phyloP scores from a whole-genome alignment of 1,140 invertebrate species.

The Colletes latitarsis region DNA sequence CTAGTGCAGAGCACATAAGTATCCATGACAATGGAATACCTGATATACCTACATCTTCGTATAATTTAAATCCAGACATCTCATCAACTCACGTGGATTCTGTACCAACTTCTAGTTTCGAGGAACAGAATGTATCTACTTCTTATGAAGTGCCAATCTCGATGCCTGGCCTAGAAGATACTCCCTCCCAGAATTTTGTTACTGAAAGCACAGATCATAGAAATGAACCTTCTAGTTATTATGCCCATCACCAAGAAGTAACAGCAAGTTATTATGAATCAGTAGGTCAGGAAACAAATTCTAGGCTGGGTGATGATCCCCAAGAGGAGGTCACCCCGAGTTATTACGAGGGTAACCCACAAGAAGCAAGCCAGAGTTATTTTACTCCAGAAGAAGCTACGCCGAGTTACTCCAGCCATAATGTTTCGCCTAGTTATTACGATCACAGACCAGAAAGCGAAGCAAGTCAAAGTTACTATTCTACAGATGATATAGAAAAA shows the following conservation, averaged over 20 bases:
- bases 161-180: constrained; percentile 76
- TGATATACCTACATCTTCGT: constrained; percentile 78
- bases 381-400: constrained; percentile 73
- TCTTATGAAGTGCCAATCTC: constrained; percentile 76
- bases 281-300: constrained; percentile 67
- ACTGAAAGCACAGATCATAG: constrained; percentile 74
- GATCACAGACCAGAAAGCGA: constrained; percentile 73
- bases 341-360: constrained; percentile 72
- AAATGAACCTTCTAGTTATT: constrained; percentile 76
- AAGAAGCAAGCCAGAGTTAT: constrained; percentile 76
- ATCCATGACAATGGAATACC: constrained; percentile 78
- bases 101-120: constrained; percentile 76
- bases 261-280: constrained; percentile 73
- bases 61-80: constrained; percentile 77
- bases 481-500: constrained; percentile 68
- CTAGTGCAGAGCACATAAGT: constrained; percentile 74
- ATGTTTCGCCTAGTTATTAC: constrained; percentile 74
- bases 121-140: constrained; percentile 78
- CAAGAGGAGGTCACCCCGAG: constrained; percentile 74
- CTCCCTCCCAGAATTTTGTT: constrained; percentile 75
- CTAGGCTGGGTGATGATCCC: constrained; percentile 65
- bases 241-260: constrained; percentile 74
- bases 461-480: constrained; percentile 77
- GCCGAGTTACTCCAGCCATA: constrained; percentile 73
- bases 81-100: constrained; percentile 74